These are phyloP conservation scores for Semicossyphus pulcher DNA, from an alignment of 2,113 vertebrate genomes.

Conservation along the genomic window DNA sequence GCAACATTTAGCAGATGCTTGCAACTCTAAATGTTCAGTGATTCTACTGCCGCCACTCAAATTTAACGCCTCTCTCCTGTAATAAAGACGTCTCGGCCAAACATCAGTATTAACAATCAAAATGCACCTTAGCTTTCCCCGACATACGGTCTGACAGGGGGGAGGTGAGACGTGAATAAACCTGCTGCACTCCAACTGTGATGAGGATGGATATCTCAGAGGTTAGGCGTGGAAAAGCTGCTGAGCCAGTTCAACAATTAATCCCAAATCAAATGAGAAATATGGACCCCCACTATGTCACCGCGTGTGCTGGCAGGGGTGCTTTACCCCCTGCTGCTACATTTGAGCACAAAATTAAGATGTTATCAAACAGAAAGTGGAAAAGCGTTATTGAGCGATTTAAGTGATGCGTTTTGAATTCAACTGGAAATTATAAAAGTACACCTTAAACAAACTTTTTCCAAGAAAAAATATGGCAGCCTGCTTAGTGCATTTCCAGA, in stretches of 20 bases:
- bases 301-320: constrained; percentile 51
- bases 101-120: constrained; percentile 24
- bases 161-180: constrained; percentile 46
- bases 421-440: background rate
- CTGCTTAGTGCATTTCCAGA: background rate
- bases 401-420: constrained; percentile 5
- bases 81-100: constrained; percentile 11
- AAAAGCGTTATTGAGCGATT: constrained; percentile 29
- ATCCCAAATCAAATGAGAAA: constrained; percentile 71
- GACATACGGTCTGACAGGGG: constrained; percentile 13
- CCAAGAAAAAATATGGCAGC: background rate
- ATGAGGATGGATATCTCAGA: constrained; percentile 55
- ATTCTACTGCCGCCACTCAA: constrained; percentile 31
- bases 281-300: constrained; percentile 47
- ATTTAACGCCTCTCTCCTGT: constrained; percentile 40
- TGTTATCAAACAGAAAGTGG: constrained; percentile 33
- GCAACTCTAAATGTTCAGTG: constrained; percentile 42
- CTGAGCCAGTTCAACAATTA: constrained; percentile 74
- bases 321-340: constrained; percentile 41
- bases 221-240: constrained; percentile 53
- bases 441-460: constrained; percentile 1
- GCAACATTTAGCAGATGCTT: constrained; percentile 39
- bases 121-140: constrained; percentile 11
- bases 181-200: constrained; percentile 30
- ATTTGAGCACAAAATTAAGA: constrained; percentile 41